Percentiles rank a stretch among this genome's conserved stretches.
Evolutionary conservation across 2,113 vertebrate species (phyloP).

Genomic region (Albula glossodonta): DNA sequence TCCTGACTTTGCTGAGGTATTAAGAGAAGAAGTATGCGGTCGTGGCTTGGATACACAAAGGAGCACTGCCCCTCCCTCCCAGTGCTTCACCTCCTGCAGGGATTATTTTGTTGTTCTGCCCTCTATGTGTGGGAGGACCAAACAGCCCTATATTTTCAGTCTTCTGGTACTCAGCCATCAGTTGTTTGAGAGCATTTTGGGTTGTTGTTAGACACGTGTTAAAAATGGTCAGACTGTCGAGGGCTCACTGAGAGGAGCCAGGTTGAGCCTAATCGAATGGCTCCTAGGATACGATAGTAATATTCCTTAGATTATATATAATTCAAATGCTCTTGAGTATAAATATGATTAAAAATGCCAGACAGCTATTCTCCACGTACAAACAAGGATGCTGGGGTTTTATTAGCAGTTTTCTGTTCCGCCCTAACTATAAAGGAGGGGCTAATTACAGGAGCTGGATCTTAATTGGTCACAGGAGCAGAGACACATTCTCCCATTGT

Average conservation of each 20-base stretch:
- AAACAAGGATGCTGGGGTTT: background rate
- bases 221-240: background rate
- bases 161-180: background rate
- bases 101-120: background rate
- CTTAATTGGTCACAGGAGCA: background rate
- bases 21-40: slow-evolving; percentile 18
- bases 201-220: background rate
- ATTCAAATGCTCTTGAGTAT: background rate
- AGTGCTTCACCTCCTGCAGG: background rate
- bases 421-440: background rate
- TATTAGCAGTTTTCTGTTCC: background rate
- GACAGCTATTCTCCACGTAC: background rate
- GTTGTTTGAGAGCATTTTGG: background rate
- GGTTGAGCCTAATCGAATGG: background rate
- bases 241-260: background rate
- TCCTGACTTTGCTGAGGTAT: slow-evolving; percentile 41
- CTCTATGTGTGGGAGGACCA: background rate
- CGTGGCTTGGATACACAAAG: slow-evolving; percentile 17
- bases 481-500: background rate
- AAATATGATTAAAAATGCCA: background rate
- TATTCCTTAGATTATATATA: background rate
- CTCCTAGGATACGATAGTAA: background rate
- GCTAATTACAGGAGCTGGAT: background rate
- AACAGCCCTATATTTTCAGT: background rate
- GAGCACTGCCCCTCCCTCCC: background rate